Evolutionary conservation across 2,113 vertebrate species (phyloP).

Genomic region (Equus quagga): DNA sequence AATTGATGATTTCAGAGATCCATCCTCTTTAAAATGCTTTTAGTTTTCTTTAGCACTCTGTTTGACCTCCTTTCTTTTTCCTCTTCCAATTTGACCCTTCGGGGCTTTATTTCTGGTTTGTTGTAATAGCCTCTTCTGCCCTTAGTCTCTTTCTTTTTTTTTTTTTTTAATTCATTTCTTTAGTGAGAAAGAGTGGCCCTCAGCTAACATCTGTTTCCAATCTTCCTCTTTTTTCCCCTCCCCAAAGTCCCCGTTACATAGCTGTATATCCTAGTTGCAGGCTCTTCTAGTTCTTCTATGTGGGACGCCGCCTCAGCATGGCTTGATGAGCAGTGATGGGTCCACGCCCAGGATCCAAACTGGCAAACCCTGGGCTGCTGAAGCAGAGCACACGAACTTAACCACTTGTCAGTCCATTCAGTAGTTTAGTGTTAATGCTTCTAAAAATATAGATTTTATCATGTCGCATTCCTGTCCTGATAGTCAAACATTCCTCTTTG

Average conservation of each 20-base stretch:
- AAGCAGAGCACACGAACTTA: too few relatives aligned
- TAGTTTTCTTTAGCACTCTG: not conserved
- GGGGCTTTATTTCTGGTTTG: not conserved
- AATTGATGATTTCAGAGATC: not conserved
- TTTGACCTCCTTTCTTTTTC: not conserved
- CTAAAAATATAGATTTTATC: slow-evolving; percentile 24
- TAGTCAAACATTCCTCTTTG: not conserved
- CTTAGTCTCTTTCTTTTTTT: not conserved
- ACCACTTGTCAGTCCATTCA: not conserved
- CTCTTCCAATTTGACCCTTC: not conserved
- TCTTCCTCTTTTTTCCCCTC: too few relatives aligned
- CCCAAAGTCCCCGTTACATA: too few relatives aligned
- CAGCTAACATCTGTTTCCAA: too few relatives aligned
- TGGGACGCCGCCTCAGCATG: too few relatives aligned
- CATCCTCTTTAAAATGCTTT: not conserved
- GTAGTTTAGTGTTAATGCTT: not conserved
- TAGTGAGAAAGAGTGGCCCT: too few relatives aligned
- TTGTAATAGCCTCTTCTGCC: not conserved
- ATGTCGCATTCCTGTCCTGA: not conserved
- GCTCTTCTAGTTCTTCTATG: too few relatives aligned
- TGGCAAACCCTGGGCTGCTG: too few relatives aligned
- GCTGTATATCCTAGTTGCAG: too few relatives aligned
- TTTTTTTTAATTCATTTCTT: too few relatives aligned
- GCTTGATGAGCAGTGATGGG: too few relatives aligned
- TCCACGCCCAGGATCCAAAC: too few relatives aligned